These are phyloP conservation scores for Gallirallus australis DNA, from an alignment of 2,797 vertebrate species.

Conservation along the genomic window DNA sequence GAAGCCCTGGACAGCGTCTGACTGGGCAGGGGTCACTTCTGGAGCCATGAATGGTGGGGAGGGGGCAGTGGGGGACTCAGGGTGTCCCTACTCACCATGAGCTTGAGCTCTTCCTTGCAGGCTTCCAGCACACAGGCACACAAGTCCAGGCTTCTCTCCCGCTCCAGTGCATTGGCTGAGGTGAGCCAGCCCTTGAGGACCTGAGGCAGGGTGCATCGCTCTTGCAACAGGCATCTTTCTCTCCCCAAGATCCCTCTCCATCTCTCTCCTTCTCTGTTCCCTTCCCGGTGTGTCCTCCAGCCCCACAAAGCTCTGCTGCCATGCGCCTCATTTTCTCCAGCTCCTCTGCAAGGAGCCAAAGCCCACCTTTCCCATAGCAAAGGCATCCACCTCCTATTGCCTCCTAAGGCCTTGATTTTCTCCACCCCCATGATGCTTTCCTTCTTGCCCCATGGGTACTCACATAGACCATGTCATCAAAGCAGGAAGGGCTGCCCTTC, in stretches of 20 bases:
- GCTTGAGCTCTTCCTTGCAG: background rate
- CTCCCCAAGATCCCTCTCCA: background rate
- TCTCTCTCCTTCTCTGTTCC: background rate
- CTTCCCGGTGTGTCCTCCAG: background rate
- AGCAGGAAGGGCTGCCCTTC: background rate
- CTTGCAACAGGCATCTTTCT: background rate
- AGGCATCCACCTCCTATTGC: background rate
- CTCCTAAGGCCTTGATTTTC: background rate
- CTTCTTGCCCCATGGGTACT: background rate
- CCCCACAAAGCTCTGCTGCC: background rate
- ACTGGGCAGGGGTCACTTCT: background rate
- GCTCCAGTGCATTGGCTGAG: background rate
- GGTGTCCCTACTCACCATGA: background rate
- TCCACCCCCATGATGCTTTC: too few species aligned
- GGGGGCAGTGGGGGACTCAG: accelerated
- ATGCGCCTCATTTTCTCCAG: background rate
- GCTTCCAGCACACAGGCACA: background rate
- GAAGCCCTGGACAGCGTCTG: background rate
- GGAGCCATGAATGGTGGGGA: background rate
- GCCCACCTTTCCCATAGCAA: background rate
- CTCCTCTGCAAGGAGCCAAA: background rate
- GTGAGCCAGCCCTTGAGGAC: background rate
- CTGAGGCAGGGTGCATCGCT: background rate
- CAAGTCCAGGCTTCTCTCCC: background rate
- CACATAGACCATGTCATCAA: background rate